Evolutionary conservation across 2,888 invertebrate genomes (phyloP).

Genomic region (Caenorhabditis sulstoni): DNA sequence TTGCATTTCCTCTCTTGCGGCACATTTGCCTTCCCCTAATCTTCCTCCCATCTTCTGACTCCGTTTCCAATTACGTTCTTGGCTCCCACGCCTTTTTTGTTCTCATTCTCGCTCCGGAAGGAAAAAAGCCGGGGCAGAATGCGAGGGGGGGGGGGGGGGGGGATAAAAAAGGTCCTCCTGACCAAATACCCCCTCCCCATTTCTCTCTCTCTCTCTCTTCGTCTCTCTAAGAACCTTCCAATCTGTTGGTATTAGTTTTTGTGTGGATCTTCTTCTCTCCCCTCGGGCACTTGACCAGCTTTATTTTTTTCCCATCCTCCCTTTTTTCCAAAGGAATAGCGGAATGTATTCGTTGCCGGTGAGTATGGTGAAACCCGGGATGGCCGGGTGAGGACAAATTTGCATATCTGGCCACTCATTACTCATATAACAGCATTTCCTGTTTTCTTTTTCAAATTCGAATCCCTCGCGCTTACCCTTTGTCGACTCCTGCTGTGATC

Average conservation of each 20-base stretch:
- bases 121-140: too few species aligned
- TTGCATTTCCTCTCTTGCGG: slow-evolving; percentile 6
- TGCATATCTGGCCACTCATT: slow-evolving; percentile 54
- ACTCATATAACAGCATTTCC: slow-evolving; percentile 47
- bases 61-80: slow-evolving; percentile 21
- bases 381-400: slow-evolving; percentile 15
- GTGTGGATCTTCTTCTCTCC: background rate
- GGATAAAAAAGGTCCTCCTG: slow-evolving; percentile 24
- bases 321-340: background rate
- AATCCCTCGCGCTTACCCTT: slow-evolving; percentile 5
- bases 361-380: background rate
- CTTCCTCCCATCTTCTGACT: background rate
- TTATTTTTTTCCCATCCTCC: background rate
- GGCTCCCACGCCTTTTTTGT: slow-evolving; percentile 48
- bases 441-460: slow-evolving; percentile 12
- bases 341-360: background rate
- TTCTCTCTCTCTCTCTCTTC: slow-evolving; percentile 2
- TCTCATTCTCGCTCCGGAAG: slow-evolving; percentile 1
- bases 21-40: background rate
- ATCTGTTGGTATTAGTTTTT: slow-evolving; percentile 57
- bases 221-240: slow-evolving; percentile 39
- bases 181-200: slow-evolving; percentile 18
- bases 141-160: background rate
- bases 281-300: slow-evolving; percentile 5
- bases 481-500: slow-evolving; percentile 44